Percentiles rank a stretch among this genome's conserved stretches.
Evolutionary conservation across 1,140 invertebrate genomes (phyloP).

Genomic region (Dinoponera quadriceps): DNA sequence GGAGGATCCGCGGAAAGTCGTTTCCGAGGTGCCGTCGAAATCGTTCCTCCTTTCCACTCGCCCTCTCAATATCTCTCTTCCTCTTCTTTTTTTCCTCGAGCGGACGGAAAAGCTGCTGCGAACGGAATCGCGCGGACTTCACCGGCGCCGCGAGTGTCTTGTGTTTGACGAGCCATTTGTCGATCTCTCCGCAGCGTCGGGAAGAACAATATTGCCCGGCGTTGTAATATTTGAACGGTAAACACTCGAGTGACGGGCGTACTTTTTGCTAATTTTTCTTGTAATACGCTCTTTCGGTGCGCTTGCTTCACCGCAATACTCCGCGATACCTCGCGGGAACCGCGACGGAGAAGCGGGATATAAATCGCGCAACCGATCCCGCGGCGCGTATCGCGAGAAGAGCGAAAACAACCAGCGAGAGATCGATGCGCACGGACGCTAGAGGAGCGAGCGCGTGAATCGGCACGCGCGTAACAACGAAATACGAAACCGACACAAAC

Average conservation of each 20-base stretch:
- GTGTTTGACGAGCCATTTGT: slow-evolving; percentile 56
- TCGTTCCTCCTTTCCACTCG: not conserved
- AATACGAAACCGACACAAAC: slow-evolving; percentile 58
- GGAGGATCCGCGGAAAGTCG: slow-evolving; percentile 27
- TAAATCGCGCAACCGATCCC: slow-evolving; percentile 19
- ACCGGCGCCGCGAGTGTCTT: slow-evolving; percentile 33
- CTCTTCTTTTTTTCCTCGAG: not conserved
- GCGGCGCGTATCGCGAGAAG: not conserved
- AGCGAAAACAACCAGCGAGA: slow-evolving; percentile 43
- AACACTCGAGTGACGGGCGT: slow-evolving; percentile 28
- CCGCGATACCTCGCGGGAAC: not conserved
- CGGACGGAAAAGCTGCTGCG: slow-evolving; percentile 28
- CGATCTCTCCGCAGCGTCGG: slow-evolving; percentile 34
- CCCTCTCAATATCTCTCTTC: too few species aligned
- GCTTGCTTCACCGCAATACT: not conserved
- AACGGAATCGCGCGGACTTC: slow-evolving; percentile 15
- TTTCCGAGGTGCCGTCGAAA: slow-evolving; percentile 10
- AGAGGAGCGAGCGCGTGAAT: slow-evolving; percentile 10
- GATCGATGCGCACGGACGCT: slow-evolving; percentile 42
- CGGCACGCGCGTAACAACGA: slow-evolving; percentile 52
- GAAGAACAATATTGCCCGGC: slow-evolving; percentile 51
- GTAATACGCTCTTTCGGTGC: not conserved
- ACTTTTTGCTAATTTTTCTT: slow-evolving; percentile 47
- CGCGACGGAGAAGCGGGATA: slow-evolving; percentile 17
- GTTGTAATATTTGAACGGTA: slow-evolving; percentile 47